Evolutionary conservation across 2,888 invertebrate genomes (phyloP), one percentile per base, ranked within the genome.

Genomic region (Temnothorax rugatulus): DNA sequence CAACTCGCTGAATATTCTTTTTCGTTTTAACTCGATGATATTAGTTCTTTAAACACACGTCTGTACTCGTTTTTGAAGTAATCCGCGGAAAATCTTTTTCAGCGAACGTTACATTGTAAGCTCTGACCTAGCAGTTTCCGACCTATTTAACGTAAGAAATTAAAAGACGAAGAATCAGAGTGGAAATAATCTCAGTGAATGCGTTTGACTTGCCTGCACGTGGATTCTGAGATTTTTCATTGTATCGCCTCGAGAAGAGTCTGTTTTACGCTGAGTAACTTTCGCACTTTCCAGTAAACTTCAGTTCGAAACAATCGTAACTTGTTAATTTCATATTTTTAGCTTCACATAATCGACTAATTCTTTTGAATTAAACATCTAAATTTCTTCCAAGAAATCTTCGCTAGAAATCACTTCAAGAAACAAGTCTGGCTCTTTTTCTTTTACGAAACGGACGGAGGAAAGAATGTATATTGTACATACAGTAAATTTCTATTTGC

Each of bases 121-220:
- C 71, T 59, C 3, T 25, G 41, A 64, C 7, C 21, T 44, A 25
- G 13, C 59, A 61, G 38, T 59, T 71, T 50, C 71, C 57, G 38
- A 81, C 47, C 79, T 81, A 81, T 21, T 71, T 81, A 59, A 61
- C 34, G 71, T 59, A 61, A 25, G 25, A 81, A 59, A 71, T 61
- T 59, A 47, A 71, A 81, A 50, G 38, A 61, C 41, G 29, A 44
- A 4, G 41, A 76, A 82, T 75, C 21, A 44, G 63, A 75, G 52
- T 82, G 52, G 44, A 63, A 64, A 76, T 63, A 82, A 64, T 82
- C 34, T 52, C 29, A 2, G 25, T 13, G 41, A 74, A 61, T 41
- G 75, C 13, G 29, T 41, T 82, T 64, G 61, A 76, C 63, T 64
- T 34, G 50, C 25, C 34, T 38, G 76, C 15, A 41, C 21, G 11